A percentile compares a stretch with the other conserved stretches of the same genome.
Conservation (phyloP, 2,113 vertebrate species). For the Antechinus stuartii region DNA sequence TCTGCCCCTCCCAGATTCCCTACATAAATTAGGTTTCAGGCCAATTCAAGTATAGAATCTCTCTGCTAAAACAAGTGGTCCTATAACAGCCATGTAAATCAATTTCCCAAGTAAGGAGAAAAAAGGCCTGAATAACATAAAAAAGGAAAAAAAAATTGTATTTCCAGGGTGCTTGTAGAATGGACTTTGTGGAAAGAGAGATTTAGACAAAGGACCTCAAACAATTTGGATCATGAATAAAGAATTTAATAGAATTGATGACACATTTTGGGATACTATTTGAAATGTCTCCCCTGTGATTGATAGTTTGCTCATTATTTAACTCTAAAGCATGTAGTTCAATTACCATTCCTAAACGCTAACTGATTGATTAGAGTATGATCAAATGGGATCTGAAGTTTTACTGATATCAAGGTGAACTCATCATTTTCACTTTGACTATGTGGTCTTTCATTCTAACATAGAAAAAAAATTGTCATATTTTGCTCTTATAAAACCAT, state of each 20-base stretch:
- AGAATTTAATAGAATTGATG: constrained; percentile 8
- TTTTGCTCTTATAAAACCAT: constrained; percentile 25
- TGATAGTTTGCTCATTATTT: neutral
- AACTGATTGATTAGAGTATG: neutral
- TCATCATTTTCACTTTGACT: constrained; percentile 13
- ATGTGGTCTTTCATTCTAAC: constrained; percentile 22
- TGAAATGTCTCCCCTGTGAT: neutral
- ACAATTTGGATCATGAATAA: neutral
- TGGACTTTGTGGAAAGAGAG: neutral
- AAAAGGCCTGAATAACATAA: constrained; percentile 18
- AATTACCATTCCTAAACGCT: neutral
- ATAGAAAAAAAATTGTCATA: neutral
- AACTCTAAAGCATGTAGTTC: neutral
- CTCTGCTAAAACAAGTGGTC: constrained; percentile 11
- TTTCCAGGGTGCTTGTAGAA: neutral
- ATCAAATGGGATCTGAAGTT: constrained; percentile 39
- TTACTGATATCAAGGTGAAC: neutral
- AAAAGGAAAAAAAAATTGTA: constrained; percentile 2
- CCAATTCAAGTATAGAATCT: neutral
- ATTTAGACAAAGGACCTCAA: constrained; percentile 10
- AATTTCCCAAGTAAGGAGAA: neutral
- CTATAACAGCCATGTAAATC: neutral
- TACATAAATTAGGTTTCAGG: constrained; percentile 1
- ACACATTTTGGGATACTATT: neutral
- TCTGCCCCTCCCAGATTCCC: constrained; percentile 20